Base-by-base conservation (phyloP, 2,113 vertebrate genomes). In the Oostethus manadensis region DNA sequence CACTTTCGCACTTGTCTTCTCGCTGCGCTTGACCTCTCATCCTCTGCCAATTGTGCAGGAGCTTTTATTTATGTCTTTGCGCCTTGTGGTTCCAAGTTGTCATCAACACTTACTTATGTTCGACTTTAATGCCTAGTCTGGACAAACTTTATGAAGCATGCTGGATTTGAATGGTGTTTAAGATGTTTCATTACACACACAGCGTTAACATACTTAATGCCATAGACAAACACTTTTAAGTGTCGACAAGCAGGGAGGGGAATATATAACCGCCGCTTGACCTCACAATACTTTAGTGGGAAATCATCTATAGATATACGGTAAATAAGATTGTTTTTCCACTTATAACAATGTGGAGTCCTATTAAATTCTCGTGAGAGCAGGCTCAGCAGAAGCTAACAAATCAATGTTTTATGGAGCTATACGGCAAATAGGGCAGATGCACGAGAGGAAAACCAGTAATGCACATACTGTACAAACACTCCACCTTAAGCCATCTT, bases 11-110 rank as follows among this genome's bases (percentile, higher is more conserved):
- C 11, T 49, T 49, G 47, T 1, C 47, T 49, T 49, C 20, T 22
- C 48, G 23, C 20, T 23, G 22, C 8, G 29, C 5, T 7, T 16
- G 22, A 23, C 22, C 13, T 23, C 22, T 50, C 22, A 7, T 50
- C 20, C 15, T 50, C 21, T 50, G 48, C 11, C 48, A 49, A 49
- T 22, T 50, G 48, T 16, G 48, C 47, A 49, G 10, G 20, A 22
- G 8, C 20, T 47, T 47, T 22, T 49, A 49, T 49, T 49, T 49
- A 49, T 49, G 47, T 49, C 11, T 26, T 51, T 51, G 22, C 49
- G 14, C 49, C 26, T 51, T 26, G 13, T 9, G 22, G 22, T 51
- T 26, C 22, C 22, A 4, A 26, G 49, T 9, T 55, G 51, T 55
- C 53, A 33, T 14, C 3, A 13, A 18, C 3, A 38, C 10, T 10